These are phyloP conservation scores for Drosophila kanekoi DNA, from an alignment of 2,888 invertebrate genomes.

Conservation along the genomic window DNA sequence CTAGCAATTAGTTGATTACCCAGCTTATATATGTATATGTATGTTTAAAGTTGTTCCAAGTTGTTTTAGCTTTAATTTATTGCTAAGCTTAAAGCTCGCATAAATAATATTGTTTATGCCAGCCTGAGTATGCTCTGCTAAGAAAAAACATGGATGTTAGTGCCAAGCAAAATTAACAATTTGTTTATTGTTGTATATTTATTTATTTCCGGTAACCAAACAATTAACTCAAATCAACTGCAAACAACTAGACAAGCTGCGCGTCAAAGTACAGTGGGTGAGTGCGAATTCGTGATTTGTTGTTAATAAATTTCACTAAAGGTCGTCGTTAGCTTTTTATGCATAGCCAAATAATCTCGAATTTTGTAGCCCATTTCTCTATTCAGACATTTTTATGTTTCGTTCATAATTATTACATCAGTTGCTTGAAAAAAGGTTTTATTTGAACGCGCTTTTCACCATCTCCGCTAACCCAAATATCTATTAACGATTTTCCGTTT, in stretches of 20 bases:
- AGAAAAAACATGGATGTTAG: not conserved
- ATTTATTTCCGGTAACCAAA: slow-evolving; percentile 61
- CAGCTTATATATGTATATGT: too few species aligned
- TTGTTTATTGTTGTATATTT: too few species aligned
- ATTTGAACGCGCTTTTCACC: slow-evolving; percentile 46
- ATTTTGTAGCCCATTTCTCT: slow-evolving; percentile 17
- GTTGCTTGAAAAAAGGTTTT: slow-evolving; percentile 18
- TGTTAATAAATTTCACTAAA: slow-evolving; percentile 55
- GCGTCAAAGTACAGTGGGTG: slow-evolving; percentile 84
- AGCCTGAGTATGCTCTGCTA: not conserved
- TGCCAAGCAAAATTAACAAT: too few species aligned
- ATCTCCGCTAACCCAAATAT: slow-evolving; percentile 52
- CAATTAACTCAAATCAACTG: slow-evolving; percentile 77
- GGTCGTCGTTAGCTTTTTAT: slow-evolving; percentile 38
- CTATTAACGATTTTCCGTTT: slow-evolving; percentile 56
- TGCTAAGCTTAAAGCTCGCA: too few species aligned
- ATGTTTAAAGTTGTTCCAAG: too few species aligned
- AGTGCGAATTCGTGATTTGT: slow-evolving; percentile 53
- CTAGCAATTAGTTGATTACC: too few species aligned
- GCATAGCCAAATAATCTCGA: slow-evolving; percentile 21
- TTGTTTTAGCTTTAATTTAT: too few species aligned
- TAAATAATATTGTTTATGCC: not conserved
- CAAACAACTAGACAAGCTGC: slow-evolving; percentile 73
- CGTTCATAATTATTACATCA: slow-evolving; percentile 46
- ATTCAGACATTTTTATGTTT: slow-evolving; percentile 23